phyloP scores from a whole-genome alignment of 2,888 invertebrate genomes.

The Sipha maydis region DNA sequence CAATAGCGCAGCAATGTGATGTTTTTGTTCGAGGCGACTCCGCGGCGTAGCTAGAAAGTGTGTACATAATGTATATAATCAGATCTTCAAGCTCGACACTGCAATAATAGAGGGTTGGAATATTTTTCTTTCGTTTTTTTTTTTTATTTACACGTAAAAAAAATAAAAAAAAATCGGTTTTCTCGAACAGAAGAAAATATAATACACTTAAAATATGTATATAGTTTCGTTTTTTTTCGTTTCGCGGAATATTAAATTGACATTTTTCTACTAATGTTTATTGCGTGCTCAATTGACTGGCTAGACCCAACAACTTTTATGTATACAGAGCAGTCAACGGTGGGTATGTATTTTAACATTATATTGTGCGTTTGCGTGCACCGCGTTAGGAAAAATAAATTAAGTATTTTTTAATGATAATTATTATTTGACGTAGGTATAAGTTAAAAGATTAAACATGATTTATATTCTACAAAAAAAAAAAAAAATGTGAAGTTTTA shows the following conservation, averaged over 20 bases:
- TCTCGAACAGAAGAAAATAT: background rate
- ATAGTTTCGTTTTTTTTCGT: no score
- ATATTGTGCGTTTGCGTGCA: slow-evolving; percentile 9
- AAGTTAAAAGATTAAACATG: background rate
- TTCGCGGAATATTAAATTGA: no score
- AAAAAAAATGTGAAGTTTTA: background rate
- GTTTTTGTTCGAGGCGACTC: background rate
- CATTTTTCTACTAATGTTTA: background rate
- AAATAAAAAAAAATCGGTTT: background rate
- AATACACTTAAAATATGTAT: background rate
- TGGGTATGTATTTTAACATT: background rate
- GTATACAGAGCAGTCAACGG: background rate
- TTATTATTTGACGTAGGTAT: background rate
- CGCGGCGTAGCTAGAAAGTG: no score
- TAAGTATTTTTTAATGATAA: slow-evolving; percentile 11
- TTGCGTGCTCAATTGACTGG: background rate
- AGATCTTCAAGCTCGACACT: background rate
- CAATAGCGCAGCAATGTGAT: background rate
- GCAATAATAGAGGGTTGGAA: no score
- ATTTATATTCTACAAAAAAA: background rate
- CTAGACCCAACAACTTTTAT: background rate
- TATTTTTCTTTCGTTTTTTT: background rate
- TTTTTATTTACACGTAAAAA: background rate
- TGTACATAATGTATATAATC: background rate
- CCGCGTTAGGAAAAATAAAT: background rate